A percentile compares a stretch with the other conserved stretches of the same genome.
phyloP scores from a whole-genome alignment of 2,888 invertebrate genomes.

The Eledona agricola region DNA sequence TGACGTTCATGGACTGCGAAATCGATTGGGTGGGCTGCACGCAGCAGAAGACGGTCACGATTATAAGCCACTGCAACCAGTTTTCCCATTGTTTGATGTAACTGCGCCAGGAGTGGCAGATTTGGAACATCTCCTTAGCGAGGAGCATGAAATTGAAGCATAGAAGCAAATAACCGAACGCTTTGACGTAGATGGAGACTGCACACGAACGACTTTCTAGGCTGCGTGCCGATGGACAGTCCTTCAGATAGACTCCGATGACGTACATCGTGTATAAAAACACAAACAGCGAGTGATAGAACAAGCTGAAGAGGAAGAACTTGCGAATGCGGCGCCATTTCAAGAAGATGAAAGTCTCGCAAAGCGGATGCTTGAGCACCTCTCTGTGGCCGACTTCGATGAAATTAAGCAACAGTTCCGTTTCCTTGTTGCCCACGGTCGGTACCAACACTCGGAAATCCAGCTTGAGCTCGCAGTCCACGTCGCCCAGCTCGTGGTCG shows the following conservation, averaged over 20 bases:
- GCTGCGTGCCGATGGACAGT: constrained; percentile 54
- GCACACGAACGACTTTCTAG: constrained; percentile 42
- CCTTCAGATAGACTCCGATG: constrained; percentile 69
- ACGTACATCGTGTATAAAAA: constrained; percentile 78
- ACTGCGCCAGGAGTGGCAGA: constrained; percentile 74
- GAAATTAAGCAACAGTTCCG: constrained; percentile 74
- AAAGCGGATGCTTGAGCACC: constrained; percentile 82
- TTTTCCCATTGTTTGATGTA: constrained; percentile 86
- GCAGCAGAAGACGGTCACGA: constrained; percentile 75
- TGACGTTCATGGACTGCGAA: constrained; percentile 29
- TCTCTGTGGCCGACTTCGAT: constrained; percentile 84
- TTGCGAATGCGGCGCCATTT: constrained; percentile 86
- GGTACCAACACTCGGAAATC: constrained; percentile 73
- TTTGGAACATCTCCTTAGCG: constrained; percentile 81
- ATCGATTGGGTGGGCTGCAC: constrained; percentile 62
- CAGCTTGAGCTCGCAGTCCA: constrained; percentile 82
- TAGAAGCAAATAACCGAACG: constrained; percentile 69
- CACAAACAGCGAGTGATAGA: constrained; percentile 81
- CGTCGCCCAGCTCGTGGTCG: constrained; percentile 86
- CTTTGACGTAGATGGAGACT: constrained; percentile 47
- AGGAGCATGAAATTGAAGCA: constrained; percentile 71
- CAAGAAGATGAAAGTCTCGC: constrained; percentile 83
- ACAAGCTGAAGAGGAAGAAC: constrained; percentile 80
- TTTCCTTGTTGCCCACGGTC: constrained; percentile 73
- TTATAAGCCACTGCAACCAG: constrained; percentile 82